Base-by-base conservation (phyloP, 2,113 vertebrate species). In the Cyanoliseus patagonus region DNA sequence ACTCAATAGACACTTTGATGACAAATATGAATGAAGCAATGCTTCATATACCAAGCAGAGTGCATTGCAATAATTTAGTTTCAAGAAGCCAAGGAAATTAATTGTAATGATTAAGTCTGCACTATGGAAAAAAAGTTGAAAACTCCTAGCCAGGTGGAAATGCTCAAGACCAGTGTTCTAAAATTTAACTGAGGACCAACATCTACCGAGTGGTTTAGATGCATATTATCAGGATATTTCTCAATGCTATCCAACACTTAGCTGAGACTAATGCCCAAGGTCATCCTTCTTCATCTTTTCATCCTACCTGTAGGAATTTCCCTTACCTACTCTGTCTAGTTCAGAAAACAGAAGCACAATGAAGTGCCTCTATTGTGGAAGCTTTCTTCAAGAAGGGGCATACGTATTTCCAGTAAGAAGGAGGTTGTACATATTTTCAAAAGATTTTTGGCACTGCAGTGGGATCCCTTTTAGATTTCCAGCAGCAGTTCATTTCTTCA, bases 381-480 rank as follows among this genome's bases (percentile, higher is more conserved):
- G 78, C 70, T 67, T 86, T 89, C 72, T 95, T 92, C 86, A 94
- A 91, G 80, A 90, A 88, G 57, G 39, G 24, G 42, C 16, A 63
- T 30, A 59, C 4, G 24, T 17, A 42, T 52, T 90, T 92, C 57
- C 57, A 92, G 57, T 72, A 92, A 94, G 59, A 95, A 75, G 55
- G 37, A 53, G 42, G 18, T 19, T 46, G 61, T 46, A 89, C 55
- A 49, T 67, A 94, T 90, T 94, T 96, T 92, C 88, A 95, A 96
- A 72, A 91, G 41, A 47, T 42, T 92, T 97, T 89, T 95, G 88
- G 88, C 86, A 90, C 52, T 88, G 51, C 27, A 80, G 20, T 47
- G 33, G 53, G 73, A 95, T 91, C 88, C 81, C 46, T 95, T 96
- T 96, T 82, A 94, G 92, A 91, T 92, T 96, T 97, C 76, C 93